These are phyloP conservation scores for Pleuronectes platessa DNA, from an alignment of 2,113 vertebrate genomes.

Conservation along the genomic window DNA sequence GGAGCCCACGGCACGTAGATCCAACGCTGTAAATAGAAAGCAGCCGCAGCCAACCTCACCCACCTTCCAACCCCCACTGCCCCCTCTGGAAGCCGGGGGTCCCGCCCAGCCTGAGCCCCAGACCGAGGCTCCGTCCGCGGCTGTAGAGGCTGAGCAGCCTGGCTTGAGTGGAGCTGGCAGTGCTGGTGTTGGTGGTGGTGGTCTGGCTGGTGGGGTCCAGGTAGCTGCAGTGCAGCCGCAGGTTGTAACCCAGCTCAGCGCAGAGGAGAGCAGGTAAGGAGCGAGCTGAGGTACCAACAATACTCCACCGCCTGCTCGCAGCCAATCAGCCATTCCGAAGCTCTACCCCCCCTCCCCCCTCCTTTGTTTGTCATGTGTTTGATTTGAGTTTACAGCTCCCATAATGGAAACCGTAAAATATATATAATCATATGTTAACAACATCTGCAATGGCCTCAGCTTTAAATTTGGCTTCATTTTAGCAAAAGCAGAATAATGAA, in stretches of 20 bases:
- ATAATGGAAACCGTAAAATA: conserved; percentile 1
- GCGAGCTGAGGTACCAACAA: conserved; percentile 60
- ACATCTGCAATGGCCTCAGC: conserved; percentile 11
- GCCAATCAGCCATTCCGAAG: conserved; percentile 76
- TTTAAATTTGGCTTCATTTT: conserved; percentile 35
- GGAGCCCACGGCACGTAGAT: conserved; percentile 88
- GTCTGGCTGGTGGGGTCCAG: conserved; percentile 67
- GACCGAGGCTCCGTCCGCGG: conserved; percentile 66
- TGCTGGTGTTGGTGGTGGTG: conserved; percentile 66
- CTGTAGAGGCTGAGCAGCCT: conserved; percentile 81
- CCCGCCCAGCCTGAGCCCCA: conserved; percentile 68
- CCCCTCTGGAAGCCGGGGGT: conserved; percentile 84
- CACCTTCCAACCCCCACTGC: conserved; percentile 91
- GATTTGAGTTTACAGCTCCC: conserved; percentile 34
- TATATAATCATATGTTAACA: conserved; percentile 21
- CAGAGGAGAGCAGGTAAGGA: conserved; percentile 93
- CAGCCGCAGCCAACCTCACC: conserved; percentile 88
- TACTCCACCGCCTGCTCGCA: conserved; percentile 75
- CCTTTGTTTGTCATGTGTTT: conserved; percentile 53
- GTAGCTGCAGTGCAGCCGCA: conserved; percentile 83
- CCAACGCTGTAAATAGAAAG: conserved; percentile 92
- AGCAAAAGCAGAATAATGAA: conserved; percentile 24
- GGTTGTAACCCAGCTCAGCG: conserved; percentile 76
- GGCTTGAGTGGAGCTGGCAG: conserved; percentile 74
- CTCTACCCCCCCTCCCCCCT: conserved; percentile 5